Evolutionary conservation across 2,113 vertebrate genomes (phyloP).

Genomic region (Antigone vipio): DNA sequence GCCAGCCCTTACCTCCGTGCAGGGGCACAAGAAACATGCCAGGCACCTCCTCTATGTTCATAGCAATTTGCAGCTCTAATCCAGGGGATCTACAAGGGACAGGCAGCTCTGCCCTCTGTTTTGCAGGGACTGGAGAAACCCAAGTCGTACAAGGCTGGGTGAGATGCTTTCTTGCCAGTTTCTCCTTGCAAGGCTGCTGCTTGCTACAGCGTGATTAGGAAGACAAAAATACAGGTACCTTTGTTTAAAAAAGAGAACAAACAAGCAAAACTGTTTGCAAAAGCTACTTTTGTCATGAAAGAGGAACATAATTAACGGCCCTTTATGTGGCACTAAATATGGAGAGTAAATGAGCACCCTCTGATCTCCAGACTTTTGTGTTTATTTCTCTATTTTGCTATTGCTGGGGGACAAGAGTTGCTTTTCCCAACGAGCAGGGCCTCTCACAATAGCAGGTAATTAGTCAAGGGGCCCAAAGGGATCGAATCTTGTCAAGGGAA

Average conservation of each 20-base stretch:
- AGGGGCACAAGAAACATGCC: background rate
- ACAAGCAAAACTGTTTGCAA: slow-evolving; percentile 13
- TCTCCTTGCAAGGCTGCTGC: background rate
- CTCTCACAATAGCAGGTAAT: slow-evolving; percentile 61
- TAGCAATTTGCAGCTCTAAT: background rate
- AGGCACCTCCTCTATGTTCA: background rate
- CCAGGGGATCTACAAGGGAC: background rate
- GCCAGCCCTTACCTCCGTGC: background rate
- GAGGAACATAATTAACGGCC: slow-evolving; percentile 17
- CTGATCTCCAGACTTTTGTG: slow-evolving; percentile 31
- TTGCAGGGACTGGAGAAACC: background rate
- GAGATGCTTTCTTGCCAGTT: background rate
- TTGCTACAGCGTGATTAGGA: background rate
- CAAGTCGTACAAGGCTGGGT: background rate
- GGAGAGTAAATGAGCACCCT: slow-evolving; percentile 2
- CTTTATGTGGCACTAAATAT: slow-evolving; percentile 7
- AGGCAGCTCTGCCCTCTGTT: background rate
- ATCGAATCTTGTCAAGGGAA: slow-evolving; percentile 54
- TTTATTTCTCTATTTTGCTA: slow-evolving; percentile 44
- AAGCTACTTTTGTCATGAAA: slow-evolving; percentile 36
- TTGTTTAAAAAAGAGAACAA: background rate
- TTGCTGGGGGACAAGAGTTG: slow-evolving; percentile 23
- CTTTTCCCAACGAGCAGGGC: slow-evolving; percentile 18
- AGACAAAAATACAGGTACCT: background rate
- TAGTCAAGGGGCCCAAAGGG: slow-evolving; percentile 58